Conservation (phyloP, 1,140 invertebrate species). For the Aporrectodea caliginosa region DNA sequence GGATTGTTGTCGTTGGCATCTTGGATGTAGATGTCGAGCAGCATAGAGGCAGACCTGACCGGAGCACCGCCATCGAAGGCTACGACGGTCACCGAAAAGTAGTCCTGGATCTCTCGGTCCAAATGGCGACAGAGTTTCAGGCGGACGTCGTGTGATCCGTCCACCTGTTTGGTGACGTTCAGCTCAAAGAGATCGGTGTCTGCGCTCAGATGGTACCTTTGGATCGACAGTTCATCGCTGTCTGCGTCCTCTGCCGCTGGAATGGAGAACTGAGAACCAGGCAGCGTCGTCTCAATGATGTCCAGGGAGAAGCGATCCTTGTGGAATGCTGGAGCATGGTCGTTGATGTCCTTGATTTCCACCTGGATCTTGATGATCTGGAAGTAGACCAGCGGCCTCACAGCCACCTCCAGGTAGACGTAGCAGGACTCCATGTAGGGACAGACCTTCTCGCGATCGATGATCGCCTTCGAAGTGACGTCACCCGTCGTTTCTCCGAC, state of each 20-base stretch:
- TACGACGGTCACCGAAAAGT: conserved; percentile 17
- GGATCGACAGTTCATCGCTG: conserved; percentile 8
- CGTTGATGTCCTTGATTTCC: conserved; percentile 22
- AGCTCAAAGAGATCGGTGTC: conserved; percentile 15
- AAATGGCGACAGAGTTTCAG: conserved; percentile 12
- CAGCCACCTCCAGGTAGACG: neutral
- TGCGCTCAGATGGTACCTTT: conserved; percentile 18
- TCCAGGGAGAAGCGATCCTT: conserved; percentile 11
- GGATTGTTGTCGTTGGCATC: conserved; percentile 35
- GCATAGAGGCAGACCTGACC: conserved; percentile 14
- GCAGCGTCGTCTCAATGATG: conserved; percentile 21
- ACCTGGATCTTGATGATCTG: neutral
- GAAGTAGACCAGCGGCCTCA: neutral
- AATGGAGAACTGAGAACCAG: conserved; percentile 12
- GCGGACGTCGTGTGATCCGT: conserved; percentile 18
- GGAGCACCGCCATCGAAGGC: conserved; percentile 31
- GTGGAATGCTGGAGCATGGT: conserved; percentile 28
- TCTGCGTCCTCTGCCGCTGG: conserved; percentile 29
- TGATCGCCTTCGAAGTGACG: neutral
- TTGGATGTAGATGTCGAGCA: conserved; percentile 19
- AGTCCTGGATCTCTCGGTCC: conserved; percentile 27
- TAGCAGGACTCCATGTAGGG: neutral
- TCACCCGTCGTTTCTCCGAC: neutral
- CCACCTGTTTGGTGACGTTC: neutral
- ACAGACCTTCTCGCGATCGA: neutral